Evolutionary conservation across 2,797 vertebrate species (phyloP).

Genomic region (Galaxias olidus): DNA sequence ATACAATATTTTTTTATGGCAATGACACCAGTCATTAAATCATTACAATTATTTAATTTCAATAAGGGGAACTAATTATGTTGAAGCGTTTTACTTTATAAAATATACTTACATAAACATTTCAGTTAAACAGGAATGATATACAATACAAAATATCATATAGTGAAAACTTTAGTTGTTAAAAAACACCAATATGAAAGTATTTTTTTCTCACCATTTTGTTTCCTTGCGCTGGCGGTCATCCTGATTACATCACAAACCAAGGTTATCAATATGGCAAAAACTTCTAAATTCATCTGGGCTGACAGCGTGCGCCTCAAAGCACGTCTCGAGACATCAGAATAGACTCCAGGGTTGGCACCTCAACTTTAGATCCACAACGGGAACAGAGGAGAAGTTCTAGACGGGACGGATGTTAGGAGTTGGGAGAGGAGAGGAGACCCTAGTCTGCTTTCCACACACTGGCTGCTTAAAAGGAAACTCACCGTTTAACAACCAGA

Average conservation of each 20-base stretch:
- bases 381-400: constrained; percentile 25
- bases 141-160: neutral
- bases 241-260: constrained; percentile 67
- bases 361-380: constrained; percentile 42
- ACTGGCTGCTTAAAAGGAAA: constrained; percentile 57
- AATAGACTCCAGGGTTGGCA: constrained; percentile 39
- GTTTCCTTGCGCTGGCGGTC: constrained; percentile 53
- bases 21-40: too few species aligned
- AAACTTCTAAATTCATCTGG: constrained; percentile 75
- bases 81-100: too few species aligned
- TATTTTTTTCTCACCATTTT: constrained; percentile 61
- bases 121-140: too few species aligned
- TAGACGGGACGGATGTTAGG: neutral
- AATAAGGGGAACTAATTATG: too few species aligned
- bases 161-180: neutral
- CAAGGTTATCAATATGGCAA: constrained; percentile 65
- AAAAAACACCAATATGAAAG: neutral
- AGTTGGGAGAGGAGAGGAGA: constrained; percentile 24
- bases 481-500: constrained; percentile 67
- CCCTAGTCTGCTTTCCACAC: constrained; percentile 39
- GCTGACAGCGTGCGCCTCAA: constrained; percentile 61
- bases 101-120: too few species aligned
- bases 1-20: too few species aligned
- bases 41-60: too few species aligned
- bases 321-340: constrained; percentile 62